Evolutionary conservation across 2,888 invertebrate genomes (phyloP).

Genomic region (Rhyacophila evoluta): DNA sequence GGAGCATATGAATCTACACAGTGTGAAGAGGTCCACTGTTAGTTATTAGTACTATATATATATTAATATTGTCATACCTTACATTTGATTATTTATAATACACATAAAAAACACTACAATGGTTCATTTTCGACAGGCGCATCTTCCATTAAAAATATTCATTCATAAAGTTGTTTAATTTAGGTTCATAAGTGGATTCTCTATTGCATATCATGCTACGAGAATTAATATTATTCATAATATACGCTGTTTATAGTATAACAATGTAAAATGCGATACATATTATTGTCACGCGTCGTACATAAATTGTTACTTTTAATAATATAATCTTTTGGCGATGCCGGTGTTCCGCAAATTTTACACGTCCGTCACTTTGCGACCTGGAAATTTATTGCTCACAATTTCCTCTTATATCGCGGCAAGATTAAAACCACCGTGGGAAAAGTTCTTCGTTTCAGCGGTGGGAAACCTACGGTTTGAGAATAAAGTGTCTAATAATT

Average conservation of each 20-base stretch:
- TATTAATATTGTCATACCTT: too few species aligned
- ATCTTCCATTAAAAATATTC: not conserved
- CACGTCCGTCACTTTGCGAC: not conserved
- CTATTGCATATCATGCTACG: too few species aligned
- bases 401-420: not conserved
- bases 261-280: too few species aligned
- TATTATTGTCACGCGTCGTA: not conserved
- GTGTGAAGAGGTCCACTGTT: too few species aligned
- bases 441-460: not conserved
- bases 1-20: too few species aligned
- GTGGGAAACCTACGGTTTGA: not conserved
- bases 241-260: too few species aligned
- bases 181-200: not conserved
- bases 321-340: not conserved
- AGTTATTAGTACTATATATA: too few species aligned
- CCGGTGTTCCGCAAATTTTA: not conserved
- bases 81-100: too few species aligned
- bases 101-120: too few species aligned
- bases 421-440: conserved; percentile 13
- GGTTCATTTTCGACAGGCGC: too few species aligned
- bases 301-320: not conserved
- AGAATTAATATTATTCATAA: too few species aligned
- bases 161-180: not conserved
- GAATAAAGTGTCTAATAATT: too few species aligned
- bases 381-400: not conserved